Evolutionary conservation across 2,113 vertebrate genomes (phyloP).

Genomic region (Eretmochelys imbricata): DNA sequence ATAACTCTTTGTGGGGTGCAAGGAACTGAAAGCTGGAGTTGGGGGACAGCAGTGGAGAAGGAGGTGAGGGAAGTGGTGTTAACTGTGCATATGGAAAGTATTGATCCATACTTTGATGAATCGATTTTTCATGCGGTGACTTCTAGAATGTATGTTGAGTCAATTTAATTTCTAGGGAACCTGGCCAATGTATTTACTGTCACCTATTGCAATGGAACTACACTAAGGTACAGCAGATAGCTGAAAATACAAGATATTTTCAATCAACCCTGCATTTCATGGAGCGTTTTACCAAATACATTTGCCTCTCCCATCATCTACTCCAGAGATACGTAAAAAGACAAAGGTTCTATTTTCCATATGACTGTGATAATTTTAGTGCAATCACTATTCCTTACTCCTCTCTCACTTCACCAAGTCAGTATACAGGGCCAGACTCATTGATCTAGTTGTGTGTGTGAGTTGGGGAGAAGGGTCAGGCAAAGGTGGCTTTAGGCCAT

Average conservation of each 20-base stretch:
- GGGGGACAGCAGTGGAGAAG: neutral
- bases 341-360: fast-evolving
- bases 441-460: too few relatives aligned
- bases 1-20: neutral
- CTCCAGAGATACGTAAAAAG: neutral
- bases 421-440: neutral
- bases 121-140: neutral
- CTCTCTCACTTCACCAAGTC: fast-evolving
- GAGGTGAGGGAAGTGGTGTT: neutral
- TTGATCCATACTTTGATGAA: fast-evolving
- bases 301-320: fast-evolving
- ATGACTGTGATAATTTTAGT: neutral
- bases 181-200: fast-evolving
- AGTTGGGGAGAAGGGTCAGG: too few relatives aligned
- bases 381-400: neutral
- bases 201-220: fast-evolving
- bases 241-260: fast-evolving
- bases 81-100: fast-evolving
- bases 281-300: neutral
- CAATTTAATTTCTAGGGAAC: fast-evolving
- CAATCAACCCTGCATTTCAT: neutral
- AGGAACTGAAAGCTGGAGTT: fast-evolving
- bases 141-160: fast-evolving
- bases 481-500: neutral
- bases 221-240: neutral